Base-by-base conservation (phyloP, 2,797 vertebrate species). In the Scarus forsteni region DNA sequence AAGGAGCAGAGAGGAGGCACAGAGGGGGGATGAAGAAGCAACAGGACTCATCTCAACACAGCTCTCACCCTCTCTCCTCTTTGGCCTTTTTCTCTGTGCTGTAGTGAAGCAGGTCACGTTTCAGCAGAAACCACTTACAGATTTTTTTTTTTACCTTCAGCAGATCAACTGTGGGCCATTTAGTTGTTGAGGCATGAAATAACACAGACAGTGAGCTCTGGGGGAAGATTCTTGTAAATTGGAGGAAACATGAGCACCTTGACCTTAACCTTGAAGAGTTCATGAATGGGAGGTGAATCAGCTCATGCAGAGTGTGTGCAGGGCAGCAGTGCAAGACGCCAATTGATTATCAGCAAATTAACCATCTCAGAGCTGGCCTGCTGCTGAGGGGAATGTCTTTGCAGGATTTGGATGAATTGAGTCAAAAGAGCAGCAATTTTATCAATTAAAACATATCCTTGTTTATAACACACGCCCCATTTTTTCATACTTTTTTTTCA, bases 141-240 rank as follows among this genome's bases (percentile, higher is more conserved):
- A n/a, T 38, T 53, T 36, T 10, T 53, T 7, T 62, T 60, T 38
- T 60, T 71, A 85, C 73, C 72, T 81, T 68, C 76, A 83, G 78
- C 79, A 68, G 75, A 84, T 79, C 75, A 78, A 71, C 75, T 45
- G 64, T 60, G 74, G 51, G 75, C 73, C 77, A 79, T 81, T 84
- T 85, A 78, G 70, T n/a, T 66, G 70, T 70, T 77, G 69, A 86
- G 58, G 76, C 80, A 74, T 88, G 86, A 86, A 87, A 86, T 86
- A 86, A 80, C 70, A 79, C 7, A 38, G 52, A 74, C 56, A 7
- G 74, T 63, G 52, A 77, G 48, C 57, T 70, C 62, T 27, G 44
- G 66, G 44, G 51, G 52, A 18, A 53, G 48, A 71, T 66, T 67
- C 12, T 63, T 45, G 49, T 51, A 79, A 80, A 67, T 48, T 65